Evolutionary conservation across 2,888 invertebrate genomes (phyloP).

Genomic region (Callyntrura guangdongensis): DNA sequence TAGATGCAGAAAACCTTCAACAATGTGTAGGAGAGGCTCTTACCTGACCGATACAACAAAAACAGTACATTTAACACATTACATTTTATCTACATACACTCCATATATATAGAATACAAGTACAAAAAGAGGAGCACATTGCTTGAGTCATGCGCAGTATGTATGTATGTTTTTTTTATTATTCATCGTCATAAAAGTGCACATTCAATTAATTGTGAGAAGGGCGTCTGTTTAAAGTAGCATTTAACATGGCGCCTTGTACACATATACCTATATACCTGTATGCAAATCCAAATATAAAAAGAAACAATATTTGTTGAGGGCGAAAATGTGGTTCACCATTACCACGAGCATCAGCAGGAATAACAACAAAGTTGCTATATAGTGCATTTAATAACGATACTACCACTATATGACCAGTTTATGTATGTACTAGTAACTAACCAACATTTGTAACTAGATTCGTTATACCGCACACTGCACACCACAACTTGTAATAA

Average conservation of each 20-base stretch:
- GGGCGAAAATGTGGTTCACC: slow-evolving; percentile 5
- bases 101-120: neutral
- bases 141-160: neutral
- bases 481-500: neutral
- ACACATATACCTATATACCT: neutral
- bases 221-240: slow-evolving; percentile 30
- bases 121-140: neutral
- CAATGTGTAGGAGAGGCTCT: neutral
- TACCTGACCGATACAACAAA: neutral
- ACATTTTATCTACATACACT: neutral
- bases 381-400: neutral
- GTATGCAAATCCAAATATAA: too few species aligned
- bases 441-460: neutral
- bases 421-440: neutral
- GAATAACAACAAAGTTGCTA: neutral
- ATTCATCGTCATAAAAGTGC: slow-evolving; percentile 32
- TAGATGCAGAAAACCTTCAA: slow-evolving; percentile 11
- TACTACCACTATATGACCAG: too few species aligned
- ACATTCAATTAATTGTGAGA: slow-evolving; percentile 47
- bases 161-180: neutral
- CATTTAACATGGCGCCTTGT: neutral
- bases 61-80: neutral
- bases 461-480: neutral
- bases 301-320: too few species aligned
- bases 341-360: neutral